phyloP scores from a whole-genome alignment of 2,113 vertebrate species.

The Brienomyrus longianalis region DNA sequence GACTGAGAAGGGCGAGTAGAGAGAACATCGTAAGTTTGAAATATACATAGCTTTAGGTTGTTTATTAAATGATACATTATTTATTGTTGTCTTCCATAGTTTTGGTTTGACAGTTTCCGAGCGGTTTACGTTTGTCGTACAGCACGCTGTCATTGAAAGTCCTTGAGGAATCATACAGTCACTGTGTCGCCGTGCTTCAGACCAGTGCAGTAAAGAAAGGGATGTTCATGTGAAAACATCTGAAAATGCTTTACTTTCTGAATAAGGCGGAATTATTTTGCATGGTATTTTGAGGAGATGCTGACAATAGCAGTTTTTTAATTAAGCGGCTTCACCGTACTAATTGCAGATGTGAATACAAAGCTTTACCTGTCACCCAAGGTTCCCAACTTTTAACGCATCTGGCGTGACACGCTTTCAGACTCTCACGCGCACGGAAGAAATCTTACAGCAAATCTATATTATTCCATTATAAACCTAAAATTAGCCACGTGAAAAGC shows the following conservation, averaged over 20 bases:
- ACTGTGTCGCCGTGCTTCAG: background rate
- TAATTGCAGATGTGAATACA: background rate
- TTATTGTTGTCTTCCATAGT: background rate
- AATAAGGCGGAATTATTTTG: background rate
- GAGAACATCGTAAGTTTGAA: constrained; percentile 47
- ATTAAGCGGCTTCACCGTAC: background rate
- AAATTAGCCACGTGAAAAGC: no score
- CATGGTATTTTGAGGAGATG: background rate
- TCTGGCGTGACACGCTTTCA: no score
- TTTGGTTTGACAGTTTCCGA: background rate
- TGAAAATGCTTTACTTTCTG: background rate
- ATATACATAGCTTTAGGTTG: background rate
- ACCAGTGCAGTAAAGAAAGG: background rate
- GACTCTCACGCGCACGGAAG: no score
- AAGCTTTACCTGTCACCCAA: background rate
- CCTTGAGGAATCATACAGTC: constrained; percentile 29
- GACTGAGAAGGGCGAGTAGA: constrained; percentile 64
- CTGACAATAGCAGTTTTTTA: background rate
- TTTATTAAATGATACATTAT: background rate
- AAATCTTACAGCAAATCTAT: no score
- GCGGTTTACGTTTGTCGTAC: background rate
- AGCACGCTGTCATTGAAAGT: constrained; percentile 40
- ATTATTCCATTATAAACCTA: no score
- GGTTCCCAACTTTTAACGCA: no score
- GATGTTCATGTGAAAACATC: background rate